Evolutionary conservation across 2,888 invertebrate species (phyloP), one percentile per base, ranked within the genome.

Genomic region (Portevinia maculata): DNA sequence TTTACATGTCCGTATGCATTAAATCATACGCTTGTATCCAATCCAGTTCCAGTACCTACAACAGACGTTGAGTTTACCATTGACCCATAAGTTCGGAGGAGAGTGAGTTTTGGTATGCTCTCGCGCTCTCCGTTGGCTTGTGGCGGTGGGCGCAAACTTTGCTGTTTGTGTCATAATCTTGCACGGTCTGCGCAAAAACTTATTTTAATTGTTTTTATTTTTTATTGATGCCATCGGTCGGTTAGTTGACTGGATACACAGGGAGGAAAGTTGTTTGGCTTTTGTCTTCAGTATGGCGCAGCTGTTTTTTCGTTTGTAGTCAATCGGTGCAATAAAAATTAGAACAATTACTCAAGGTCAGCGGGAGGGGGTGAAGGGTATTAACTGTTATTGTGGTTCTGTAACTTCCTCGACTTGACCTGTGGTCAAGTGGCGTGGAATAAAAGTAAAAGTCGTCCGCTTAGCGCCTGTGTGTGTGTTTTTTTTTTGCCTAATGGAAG

Each of bases 361-460:
- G 71, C 59, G 60, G 67, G 71, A 41, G 57, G 78, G 83, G 60
- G 28, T 50, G 64, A 19, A 60, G 71, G 79, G 24, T 53, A 32
- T 15, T 39, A 24, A 60, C 50, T 37, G 28, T 17, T 41, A 39
- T 57, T 69, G 71, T 55, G 41, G 55, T 71, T 48, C 81, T 70
- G 52, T 78, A 52, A 78, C 83, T 83, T 83, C 83, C 83, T 83
- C 83, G 83, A 78, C 39, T 71, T 83, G 81, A 83, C 83, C 83
- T 78, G 71, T 83, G 83, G 83, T 83, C 83, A 83, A 83, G 59
- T 83, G 78, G 44, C 46, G 55, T 59, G 64, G 64, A 28, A 53
- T 55, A 76, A 83, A 83, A 83, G 83, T 83, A 81, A 81, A 81
- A 81, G 81, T 76, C 83, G 83, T 78, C 69, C 83, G n/a, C n/a